Evolutionary conservation across 1,140 invertebrate genomes (phyloP).

Genomic region (Drosophila orosa): DNA sequence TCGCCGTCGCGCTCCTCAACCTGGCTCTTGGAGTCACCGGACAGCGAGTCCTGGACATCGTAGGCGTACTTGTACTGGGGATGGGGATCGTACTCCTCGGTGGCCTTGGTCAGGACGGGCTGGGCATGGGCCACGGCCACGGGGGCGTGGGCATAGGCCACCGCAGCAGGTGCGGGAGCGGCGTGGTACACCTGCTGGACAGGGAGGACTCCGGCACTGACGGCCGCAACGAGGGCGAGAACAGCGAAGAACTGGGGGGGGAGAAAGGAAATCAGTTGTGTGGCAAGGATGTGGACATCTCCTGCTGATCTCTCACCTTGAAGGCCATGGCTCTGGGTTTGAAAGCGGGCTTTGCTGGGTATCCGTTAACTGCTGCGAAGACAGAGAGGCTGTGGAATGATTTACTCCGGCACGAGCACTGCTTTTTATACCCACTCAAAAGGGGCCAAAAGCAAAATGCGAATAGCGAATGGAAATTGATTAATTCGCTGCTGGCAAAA

Average conservation of each 20-base stretch:
- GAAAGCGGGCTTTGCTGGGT: constrained; percentile 31
- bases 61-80: constrained; percentile 85
- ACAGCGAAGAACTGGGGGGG: constrained; percentile 60
- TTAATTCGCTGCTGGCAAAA: constrained; percentile 51
- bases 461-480: constrained; percentile 53
- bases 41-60: constrained; percentile 85
- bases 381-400: constrained; percentile 71
- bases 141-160: constrained; percentile 60
- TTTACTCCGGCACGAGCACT: constrained; percentile 50
- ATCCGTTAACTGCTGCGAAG: constrained; percentile 57
- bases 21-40: constrained; percentile 86
- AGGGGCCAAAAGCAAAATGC: constrained; percentile 23
- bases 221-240: constrained; percentile 67
- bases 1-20: constrained; percentile 86
- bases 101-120: constrained; percentile 63
- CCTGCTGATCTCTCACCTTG: constrained; percentile 48
- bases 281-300: neutral
- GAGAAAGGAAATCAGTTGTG: neutral
- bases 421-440: constrained; percentile 63
- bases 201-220: constrained; percentile 65
- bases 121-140: constrained; percentile 65
- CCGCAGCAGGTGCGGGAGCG: constrained; percentile 44
- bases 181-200: constrained; percentile 68
- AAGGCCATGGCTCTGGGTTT: constrained; percentile 71
- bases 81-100: constrained; percentile 83